Evolutionary conservation across 2,888 invertebrate species (phyloP).

Genomic region (Ariolimax columbianus): DNA sequence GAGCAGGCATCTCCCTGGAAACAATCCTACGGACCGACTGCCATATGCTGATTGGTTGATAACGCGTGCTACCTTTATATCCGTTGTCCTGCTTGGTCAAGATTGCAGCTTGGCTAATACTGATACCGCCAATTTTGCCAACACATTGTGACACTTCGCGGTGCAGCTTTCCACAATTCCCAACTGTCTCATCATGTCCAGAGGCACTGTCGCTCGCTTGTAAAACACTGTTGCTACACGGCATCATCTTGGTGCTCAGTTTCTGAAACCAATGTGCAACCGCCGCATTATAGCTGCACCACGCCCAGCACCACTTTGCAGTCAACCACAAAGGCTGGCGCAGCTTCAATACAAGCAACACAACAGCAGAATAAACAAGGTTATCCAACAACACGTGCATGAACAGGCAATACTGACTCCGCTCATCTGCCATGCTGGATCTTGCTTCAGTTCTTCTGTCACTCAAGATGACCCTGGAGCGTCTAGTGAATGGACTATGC

Average conservation of each 20-base stretch:
- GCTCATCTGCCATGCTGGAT: background rate
- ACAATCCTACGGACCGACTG: background rate
- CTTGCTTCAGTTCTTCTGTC: background rate
- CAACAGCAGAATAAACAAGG: background rate
- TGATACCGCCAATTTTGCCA: no score
- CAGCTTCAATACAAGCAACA: background rate
- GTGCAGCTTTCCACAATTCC: no score
- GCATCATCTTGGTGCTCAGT: background rate
- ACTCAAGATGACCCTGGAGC: no score
- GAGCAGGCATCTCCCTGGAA: background rate
- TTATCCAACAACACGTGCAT: background rate
- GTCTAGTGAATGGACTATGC: no score
- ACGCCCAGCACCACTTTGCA: background rate
- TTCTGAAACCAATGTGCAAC: background rate
- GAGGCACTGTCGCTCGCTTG: no score
- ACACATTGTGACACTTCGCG: no score
- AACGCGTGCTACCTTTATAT: background rate
- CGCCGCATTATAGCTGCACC: background rate
- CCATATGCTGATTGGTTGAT: background rate
- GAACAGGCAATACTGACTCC: background rate
- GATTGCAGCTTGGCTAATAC: no score
- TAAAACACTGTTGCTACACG: background rate
- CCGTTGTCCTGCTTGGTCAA: no score
- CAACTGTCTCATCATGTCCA: no score
- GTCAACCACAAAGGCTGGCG: background rate